These are phyloP conservation scores for Harpagifer antarcticus DNA, from an alignment of 2,797 vertebrate species.

Conservation along the genomic window DNA sequence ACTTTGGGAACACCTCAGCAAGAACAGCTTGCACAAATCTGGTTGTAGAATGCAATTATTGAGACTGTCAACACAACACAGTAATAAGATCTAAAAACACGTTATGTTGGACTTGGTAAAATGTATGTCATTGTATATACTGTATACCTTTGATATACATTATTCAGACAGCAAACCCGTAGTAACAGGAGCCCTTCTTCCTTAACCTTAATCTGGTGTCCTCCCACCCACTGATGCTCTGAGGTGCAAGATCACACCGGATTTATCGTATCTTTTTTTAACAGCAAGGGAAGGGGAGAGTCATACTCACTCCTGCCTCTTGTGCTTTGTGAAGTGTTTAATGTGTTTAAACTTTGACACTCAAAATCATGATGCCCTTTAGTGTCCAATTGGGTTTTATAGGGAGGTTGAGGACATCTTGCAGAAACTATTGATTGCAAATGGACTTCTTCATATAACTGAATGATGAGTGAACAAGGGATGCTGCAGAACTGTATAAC, in stretches of 20 bases:
- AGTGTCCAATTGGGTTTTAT: not conserved
- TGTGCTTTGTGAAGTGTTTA: not conserved
- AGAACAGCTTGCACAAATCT: not conserved
- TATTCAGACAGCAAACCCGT: not conserved
- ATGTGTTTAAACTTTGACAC: not conserved
- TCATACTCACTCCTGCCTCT: not conserved
- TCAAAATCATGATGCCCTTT: not conserved
- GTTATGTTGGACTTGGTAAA: not conserved
- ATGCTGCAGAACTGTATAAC: not conserved
- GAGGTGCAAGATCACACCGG: not conserved
- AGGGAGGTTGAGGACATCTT: not conserved
- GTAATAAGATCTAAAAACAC: not conserved
- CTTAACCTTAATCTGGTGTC: too few relatives aligned
- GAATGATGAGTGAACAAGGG: not conserved
- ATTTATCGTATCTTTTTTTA: not conserved
- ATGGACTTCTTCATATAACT: not conserved
- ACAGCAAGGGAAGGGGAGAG: not conserved
- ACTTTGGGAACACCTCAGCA: not conserved
- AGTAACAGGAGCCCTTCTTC: not conserved
- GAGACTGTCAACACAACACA: not conserved
- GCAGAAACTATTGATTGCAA: not conserved
- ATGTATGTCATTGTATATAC: not conserved
- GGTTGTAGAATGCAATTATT: not conserved
- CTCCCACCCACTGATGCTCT: not conserved
- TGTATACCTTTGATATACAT: not conserved